Evolutionary conservation across 2,797 vertebrate genomes (phyloP).

Genomic region (Esox masquinongy): DNA sequence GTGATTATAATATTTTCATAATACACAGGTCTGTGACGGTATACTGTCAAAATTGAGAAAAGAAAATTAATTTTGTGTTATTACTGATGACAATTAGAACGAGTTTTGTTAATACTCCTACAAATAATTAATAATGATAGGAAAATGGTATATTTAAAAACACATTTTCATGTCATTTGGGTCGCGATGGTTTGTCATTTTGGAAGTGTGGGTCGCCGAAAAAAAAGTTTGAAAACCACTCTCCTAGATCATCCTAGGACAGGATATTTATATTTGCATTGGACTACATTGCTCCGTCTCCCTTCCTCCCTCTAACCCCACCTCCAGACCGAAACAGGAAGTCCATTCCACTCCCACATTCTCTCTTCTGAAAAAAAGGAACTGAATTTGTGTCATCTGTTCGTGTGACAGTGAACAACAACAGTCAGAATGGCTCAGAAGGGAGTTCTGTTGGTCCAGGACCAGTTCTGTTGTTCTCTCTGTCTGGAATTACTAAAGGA

Average conservation of each 20-base stretch:
- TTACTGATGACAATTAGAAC: no score
- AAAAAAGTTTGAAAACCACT: no score
- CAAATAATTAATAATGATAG: no score
- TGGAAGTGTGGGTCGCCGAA: no score
- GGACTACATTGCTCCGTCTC: background rate
- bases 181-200: no score
- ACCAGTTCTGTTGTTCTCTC: background rate
- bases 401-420: background rate
- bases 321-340: background rate
- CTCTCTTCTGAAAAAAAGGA: background rate
- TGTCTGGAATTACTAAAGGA: background rate
- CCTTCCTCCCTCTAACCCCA: background rate
- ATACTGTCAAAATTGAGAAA: no score
- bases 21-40: no score
- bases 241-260: background rate
- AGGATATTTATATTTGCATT: background rate
- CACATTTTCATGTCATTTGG: no score
- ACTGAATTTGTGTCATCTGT: background rate
- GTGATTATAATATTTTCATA: no score
- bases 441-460: background rate
- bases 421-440: background rate
- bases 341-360: background rate
- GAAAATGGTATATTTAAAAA: no score
- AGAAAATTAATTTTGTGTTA: no score
- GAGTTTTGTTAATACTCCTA: no score